Evolutionary conservation across 2,113 vertebrate genomes (phyloP), one percentile per base, ranked within the genome.

Genomic region (Myiagra hebetior): DNA sequence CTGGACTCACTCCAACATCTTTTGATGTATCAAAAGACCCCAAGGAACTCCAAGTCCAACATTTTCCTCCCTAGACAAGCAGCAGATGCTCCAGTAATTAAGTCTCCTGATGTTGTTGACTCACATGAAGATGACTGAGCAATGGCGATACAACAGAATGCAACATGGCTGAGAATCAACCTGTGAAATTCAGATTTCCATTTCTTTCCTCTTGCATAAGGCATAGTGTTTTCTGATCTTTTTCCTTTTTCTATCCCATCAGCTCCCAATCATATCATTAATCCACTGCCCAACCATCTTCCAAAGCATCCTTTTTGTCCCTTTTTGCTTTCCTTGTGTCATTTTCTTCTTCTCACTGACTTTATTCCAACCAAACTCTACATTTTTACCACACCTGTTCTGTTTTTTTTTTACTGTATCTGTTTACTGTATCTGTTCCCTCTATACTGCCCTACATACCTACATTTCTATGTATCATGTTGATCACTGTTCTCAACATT

Each of bases 341-440:
- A n/a, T 55, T 89, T 87, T 77, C 47, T 87, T 84, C 47, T 88
- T 88, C 35, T 76, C 31, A 15, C 4, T 33, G 27, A 68, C 20
- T 70, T 67, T 46, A 80, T 13, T 84, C 28, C 33, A 87, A 33
- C 31, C 57, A 89, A 64, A 39, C 10, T 69, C 55, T 56, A 31
- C 8, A 35, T 39, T 74, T 93, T 31, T 67, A 30, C 41, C 12
- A 21, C 21, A 33, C 13, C 53, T 56, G 19, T 56, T 21, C 30
- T 31, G 17, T 0, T 5, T 37, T 31, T 49, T 60, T n/a, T n/a
- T 70, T 8, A 42, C 33, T 1, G 0, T 30, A 31, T 44, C 31
- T 65, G 12, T 55, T 67, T 19, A 72, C 20, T 5, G 0, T 21
- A 37, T 41, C 27, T 41, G 11, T 62, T 67, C 10, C 46, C 41